Conservation (phyloP, 2,797 vertebrate genomes). For the Intellagama lesueurii region DNA sequence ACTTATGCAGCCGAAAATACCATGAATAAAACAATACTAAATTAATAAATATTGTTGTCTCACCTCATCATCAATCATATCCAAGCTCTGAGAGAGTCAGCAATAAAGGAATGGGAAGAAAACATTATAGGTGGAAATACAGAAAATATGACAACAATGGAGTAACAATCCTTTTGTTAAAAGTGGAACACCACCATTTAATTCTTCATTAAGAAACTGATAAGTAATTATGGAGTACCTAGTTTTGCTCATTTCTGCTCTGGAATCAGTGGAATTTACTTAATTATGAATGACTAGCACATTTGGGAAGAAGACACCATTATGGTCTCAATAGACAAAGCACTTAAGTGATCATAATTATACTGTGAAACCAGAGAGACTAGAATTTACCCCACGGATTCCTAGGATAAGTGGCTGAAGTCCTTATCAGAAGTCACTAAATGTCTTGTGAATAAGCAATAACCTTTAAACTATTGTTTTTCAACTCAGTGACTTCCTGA, state of each 20-base stretch:
- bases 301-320: neutral
- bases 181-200: neutral
- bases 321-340: neutral
- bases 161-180: neutral
- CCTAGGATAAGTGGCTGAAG: neutral
- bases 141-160: conserved; percentile 39
- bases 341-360: neutral
- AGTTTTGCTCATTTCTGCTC: neutral
- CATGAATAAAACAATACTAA: neutral
- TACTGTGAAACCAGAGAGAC: neutral
- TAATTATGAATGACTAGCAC: neutral
- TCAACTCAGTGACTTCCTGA: neutral
- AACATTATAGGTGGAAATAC: conserved; percentile 75
- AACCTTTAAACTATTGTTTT: neutral
- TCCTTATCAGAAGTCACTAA: neutral
- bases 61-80: conserved; percentile 99
- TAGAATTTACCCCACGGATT: neutral
- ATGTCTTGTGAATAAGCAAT: neutral
- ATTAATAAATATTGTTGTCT: conserved; percentile 75
- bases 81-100: conserved; percentile 91
- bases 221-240: neutral
- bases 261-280: conserved; percentile 12
- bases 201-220: conserved; percentile 31
- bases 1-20: neutral
- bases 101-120: conserved; percentile 79